Conservation (phyloP, 2,113 vertebrate genomes). For the Otolemur garnettii region DNA sequence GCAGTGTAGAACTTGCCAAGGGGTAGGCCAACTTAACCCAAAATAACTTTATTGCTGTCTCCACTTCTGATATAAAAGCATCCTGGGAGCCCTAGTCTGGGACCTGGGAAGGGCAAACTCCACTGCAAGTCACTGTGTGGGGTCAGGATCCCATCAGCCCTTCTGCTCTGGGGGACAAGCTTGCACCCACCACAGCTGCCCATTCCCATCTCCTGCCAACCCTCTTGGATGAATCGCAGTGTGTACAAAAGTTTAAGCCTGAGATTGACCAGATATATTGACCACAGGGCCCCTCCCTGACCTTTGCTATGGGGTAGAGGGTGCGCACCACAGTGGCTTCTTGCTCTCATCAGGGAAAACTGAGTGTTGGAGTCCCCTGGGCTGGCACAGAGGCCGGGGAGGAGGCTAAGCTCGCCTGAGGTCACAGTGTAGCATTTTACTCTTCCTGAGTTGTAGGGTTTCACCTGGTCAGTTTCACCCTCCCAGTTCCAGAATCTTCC, state of each 20-base stretch:
- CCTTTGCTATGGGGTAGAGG: background rate
- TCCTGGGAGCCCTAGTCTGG: constrained; percentile 73
- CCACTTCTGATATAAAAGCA: constrained; percentile 89
- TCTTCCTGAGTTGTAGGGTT: constrained; percentile 55
- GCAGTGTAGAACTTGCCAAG: background rate
- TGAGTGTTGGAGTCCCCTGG: background rate
- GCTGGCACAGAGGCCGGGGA: background rate
- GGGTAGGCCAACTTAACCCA: constrained; percentile 89
- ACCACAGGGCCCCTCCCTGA: constrained; percentile 77
- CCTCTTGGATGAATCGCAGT: constrained; percentile 27
- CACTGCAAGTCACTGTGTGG: background rate
- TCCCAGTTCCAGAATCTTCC: background rate
- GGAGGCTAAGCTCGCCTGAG: background rate
- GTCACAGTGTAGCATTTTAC: background rate
- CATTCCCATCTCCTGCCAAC: background rate
- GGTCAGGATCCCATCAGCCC: background rate
- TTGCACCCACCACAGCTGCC: background rate
- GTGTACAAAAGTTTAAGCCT: constrained; percentile 88
- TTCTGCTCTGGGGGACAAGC: background rate
- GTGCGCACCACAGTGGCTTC: rapidly evolving
- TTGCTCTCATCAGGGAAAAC: background rate
- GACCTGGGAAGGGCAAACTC: background rate
- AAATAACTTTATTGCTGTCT: constrained; percentile 96
- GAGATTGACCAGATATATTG: constrained; percentile 89
- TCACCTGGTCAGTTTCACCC: background rate